These are phyloP conservation scores for Trachelus iudaicus DNA, from an alignment of 2,888 invertebrate species.

Conservation along the genomic window DNA sequence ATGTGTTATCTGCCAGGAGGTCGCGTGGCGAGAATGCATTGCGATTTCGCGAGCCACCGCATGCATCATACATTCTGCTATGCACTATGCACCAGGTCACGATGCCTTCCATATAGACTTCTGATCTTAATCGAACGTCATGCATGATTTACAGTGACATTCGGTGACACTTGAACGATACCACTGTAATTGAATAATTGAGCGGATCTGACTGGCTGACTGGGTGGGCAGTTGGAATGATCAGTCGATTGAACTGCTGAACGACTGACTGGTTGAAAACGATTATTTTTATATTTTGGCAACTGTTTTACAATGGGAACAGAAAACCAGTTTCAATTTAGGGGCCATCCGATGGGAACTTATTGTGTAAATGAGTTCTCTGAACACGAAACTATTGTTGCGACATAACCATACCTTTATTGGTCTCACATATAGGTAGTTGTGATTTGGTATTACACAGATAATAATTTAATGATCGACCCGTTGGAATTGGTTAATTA, in stretches of 20 bases:
- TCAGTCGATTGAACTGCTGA: background rate
- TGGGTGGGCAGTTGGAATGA: background rate
- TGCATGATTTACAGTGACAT: background rate
- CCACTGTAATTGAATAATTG: background rate
- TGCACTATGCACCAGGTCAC: background rate
- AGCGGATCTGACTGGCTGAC: background rate
- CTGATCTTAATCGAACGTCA: background rate
- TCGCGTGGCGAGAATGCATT: background rate
- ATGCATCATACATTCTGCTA: background rate
- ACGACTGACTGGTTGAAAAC: background rate
- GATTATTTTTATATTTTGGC: background rate
- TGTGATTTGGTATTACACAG: background rate
- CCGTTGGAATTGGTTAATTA: background rate
- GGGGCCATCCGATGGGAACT: too few species aligned
- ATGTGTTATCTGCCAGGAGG: background rate
- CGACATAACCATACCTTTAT: too few species aligned
- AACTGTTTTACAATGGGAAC: background rate
- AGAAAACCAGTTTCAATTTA: background rate
- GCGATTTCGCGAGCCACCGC: background rate
- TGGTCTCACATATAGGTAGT: too few species aligned
- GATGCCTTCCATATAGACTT: background rate
- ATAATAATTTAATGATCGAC: background rate
- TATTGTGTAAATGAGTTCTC: too few species aligned
- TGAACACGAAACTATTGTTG: too few species aligned
- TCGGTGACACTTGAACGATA: background rate